Evolutionary conservation across 2,113 vertebrate species (phyloP), one percentile per base, ranked within the genome.

Genomic region (Leucoraja erinaceus): DNA sequence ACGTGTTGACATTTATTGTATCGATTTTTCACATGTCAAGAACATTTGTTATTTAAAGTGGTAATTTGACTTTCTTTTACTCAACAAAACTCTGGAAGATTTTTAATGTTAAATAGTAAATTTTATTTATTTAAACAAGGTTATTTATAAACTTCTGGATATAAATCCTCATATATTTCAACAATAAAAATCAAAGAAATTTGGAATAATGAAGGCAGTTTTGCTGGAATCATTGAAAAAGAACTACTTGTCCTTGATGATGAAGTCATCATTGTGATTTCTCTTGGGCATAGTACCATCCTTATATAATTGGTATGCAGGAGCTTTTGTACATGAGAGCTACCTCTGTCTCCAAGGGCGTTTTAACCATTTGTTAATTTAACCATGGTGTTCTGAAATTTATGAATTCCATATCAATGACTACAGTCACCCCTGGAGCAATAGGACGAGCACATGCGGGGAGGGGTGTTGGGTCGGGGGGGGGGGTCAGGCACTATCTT

Each of bases 1-100:
- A 31, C 28, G 25, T 63, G 84, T 28, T 63, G 61, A 88, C 56
- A 88, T 88, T 88, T 88, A 61, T 31, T 63, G 56, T 3, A 66
- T 88, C 25, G 63, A 88, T 88, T 63, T 81, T 63, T 88, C 56
- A 86, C 56, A 31, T 81, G 81, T 59, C 84, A 33, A 63, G 56
- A 88, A 28, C 4, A 88, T 81, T 56, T 88, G 31, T 6, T 88
- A 61, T 66, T 66, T 63, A 88, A 88, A 84, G 59, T 12, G 3
- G 3, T 77, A 5, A 16, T 33, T 78, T 78, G n/a, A 78, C 76
- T 38, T 78, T 18, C 31, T 78, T 78, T 78, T 78, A 81, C 78
- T 38, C 18, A 81, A 18, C 8, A 75, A 75, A 47, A 47, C 38
- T 47, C 38, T 3, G 3, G 38, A 47, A 75, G 8, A n/a, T 75